Conservation (phyloP, 2,888 invertebrate genomes). For the Serripes groenlandicus region DNA sequence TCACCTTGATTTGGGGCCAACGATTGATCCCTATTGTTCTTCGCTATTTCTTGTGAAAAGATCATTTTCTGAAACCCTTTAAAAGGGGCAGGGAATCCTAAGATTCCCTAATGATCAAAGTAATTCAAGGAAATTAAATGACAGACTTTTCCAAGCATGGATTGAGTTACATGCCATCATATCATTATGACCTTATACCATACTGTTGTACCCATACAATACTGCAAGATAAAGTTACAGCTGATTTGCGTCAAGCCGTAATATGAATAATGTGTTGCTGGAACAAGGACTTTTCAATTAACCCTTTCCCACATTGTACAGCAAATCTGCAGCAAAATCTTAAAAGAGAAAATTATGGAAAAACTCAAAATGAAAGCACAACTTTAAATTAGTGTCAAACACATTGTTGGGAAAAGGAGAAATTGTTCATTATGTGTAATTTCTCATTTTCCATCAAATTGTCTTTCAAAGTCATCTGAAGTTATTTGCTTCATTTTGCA, state of each 20-base stretch:
- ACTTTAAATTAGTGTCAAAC: neutral
- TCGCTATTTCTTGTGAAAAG: conserved; percentile 7
- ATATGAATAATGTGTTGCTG: conserved; percentile 11
- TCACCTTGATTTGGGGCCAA: conserved; percentile 23
- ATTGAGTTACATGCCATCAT: conserved; percentile 19
- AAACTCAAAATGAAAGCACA: no score
- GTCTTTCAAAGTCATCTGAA: no score
- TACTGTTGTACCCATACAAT: no score
- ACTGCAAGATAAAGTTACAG: no score
- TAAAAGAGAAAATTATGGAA: no score
- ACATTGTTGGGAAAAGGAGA: neutral
- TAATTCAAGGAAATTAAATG: conserved; percentile 3
- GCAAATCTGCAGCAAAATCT: no score
- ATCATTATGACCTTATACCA: no score
- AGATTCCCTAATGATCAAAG: conserved; percentile 25
- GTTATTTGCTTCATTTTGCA: no score
- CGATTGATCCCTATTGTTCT: conserved; percentile 38
- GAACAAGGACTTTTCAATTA: conserved; percentile 7
- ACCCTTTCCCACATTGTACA: neutral
- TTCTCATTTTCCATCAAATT: no score
- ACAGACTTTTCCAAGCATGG: conserved; percentile 9
- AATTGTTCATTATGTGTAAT: neutral
- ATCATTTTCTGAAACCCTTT: conserved; percentile 36
- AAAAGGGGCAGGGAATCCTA: conserved; percentile 21
- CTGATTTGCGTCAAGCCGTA: no score